Evolutionary conservation across 1,140 invertebrate genomes (phyloP), one percentile per base, ranked within the genome.

Genomic region (Araneus ventricosus): DNA sequence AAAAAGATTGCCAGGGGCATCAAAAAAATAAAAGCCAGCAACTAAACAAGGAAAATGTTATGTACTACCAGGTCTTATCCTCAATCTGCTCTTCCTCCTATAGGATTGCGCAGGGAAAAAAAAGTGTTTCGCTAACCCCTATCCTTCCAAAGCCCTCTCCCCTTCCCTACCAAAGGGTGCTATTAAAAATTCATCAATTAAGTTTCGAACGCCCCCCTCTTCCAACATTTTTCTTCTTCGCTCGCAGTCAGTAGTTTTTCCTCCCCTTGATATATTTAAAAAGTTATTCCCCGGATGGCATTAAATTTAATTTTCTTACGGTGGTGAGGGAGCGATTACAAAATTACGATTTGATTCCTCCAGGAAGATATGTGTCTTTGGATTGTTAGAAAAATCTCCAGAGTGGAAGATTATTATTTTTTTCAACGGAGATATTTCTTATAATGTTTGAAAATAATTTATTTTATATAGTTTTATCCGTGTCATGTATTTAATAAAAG

Each of bases 161-260:
- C 22, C 85, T 63, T 30, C 59, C 82, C 30, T 30, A 27, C 34
- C 61, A 88, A 93, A 88, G 85, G 91, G 79, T 93, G 91, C 91
- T 93, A 93, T 93, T 93, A 93, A 93, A 93, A 93, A 93, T 93
- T 93, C 91, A 93, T 93, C 91, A 93, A 93, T 93, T 93, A 93
- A 93, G 84, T 93, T 93, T 87, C 89, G 91, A 80, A 87, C 85
- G 85, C 84, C 91, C 67, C 85, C 85, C 57, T 30, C 14, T 90
- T 90, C 61, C 20, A 34, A 34, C 57, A 45, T 92, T 92, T 86
- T 92, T 63, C 57, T 61, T 86, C 61, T 88, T 88, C 61, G 52
- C 63, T 59, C 63, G 45, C 22, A 91, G 89, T 59, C 57, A 37
- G 85, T 87, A 61, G 85, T 79, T 90, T 90, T 90, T 90, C 37